phyloP scores from a whole-genome alignment of 2,888 invertebrate genomes.

The Andricus curvator region DNA sequence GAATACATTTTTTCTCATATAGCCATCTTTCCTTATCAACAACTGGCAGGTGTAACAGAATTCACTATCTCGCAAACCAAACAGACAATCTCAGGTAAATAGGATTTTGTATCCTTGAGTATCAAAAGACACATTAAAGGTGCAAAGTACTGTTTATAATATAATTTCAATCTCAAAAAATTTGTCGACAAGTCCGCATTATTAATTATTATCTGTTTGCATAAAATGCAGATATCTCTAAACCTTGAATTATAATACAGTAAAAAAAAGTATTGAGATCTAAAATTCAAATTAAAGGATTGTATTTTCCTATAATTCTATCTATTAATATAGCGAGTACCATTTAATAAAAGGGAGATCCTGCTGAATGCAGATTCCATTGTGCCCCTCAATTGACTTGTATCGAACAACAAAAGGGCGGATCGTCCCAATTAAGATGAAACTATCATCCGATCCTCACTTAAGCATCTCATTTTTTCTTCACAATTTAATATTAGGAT shows the following conservation, averaged over 20 bases:
- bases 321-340: slow-evolving; percentile 8
- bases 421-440: slow-evolving; percentile 13
- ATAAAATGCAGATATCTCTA: background rate
- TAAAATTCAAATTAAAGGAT: background rate
- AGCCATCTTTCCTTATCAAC: background rate
- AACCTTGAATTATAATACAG: background rate
- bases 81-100: background rate
- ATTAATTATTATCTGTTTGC: background rate
- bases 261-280: background rate
- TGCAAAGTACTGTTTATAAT: background rate
- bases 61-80: background rate
- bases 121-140: background rate
- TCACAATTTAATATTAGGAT: background rate
- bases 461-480: background rate
- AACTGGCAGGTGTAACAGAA: background rate
- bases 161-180: background rate
- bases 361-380: background rate
- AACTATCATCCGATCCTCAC: background rate
- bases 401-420: slow-evolving; percentile 31
- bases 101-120: background rate
- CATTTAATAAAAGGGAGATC: background rate
- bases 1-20: too few relatives aligned
- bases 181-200: background rate
- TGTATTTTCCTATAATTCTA: background rate
- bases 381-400: slow-evolving; percentile 20